Percentiles rank a stretch among this genome's conserved stretches.
phyloP scores from a whole-genome alignment of 1,140 invertebrate species.

The Steinernema khuongi region DNA sequence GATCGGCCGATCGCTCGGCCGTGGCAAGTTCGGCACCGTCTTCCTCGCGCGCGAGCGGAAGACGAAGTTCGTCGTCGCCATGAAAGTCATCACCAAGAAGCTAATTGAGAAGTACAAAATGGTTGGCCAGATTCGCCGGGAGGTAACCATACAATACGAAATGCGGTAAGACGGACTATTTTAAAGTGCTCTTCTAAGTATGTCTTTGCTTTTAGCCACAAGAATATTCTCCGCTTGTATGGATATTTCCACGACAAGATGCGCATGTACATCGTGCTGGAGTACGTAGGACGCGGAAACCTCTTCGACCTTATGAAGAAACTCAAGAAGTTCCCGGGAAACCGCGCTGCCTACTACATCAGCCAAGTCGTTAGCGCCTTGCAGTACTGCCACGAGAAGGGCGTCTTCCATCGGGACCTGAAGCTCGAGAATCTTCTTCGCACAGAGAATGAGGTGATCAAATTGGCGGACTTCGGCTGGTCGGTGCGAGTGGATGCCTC shows the following conservation, averaged over 20 bases:
- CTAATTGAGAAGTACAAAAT: neutral
- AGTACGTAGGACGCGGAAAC: neutral
- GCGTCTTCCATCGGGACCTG: neutral
- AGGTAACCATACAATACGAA: neutral
- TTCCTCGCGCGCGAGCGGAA: neutral
- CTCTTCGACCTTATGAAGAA: neutral
- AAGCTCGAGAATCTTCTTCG: neutral
- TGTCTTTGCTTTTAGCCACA: neutral
- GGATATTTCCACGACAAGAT: neutral
- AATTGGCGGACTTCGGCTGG: neutral
- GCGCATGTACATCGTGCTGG: neutral
- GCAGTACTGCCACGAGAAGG: neutral
- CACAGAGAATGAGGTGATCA: neutral
- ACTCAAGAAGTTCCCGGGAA: neutral
- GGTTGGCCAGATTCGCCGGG: neutral
- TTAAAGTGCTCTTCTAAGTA: neutral
- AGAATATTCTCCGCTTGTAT: neutral
- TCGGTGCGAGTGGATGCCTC: neutral
- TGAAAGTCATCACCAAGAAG: neutral
- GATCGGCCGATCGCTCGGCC: neutral
- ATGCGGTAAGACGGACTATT: neutral
- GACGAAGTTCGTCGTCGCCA: neutral
- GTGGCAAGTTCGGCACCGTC: neutral
- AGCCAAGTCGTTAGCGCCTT: neutral
- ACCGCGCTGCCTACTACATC: neutral